phyloP scores from a whole-genome alignment of 2,888 invertebrate species.

The Sturmia bella region DNA sequence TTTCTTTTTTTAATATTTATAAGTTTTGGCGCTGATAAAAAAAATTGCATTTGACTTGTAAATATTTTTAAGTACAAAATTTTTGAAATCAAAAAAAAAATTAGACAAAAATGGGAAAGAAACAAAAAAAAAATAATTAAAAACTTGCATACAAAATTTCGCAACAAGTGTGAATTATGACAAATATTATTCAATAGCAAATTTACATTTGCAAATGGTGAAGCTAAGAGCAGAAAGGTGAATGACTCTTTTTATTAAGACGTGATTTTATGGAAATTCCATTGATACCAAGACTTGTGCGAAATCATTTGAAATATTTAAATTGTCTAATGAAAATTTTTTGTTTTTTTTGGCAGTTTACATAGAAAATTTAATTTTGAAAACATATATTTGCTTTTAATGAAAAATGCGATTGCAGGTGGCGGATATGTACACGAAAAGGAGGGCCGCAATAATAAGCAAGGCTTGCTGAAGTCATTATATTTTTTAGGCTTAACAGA shows the following conservation, averaged over 20 bases:
- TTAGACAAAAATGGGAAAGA: background rate
- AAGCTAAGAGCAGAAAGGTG: background rate
- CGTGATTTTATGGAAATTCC: no score
- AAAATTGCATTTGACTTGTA: constrained; percentile 19
- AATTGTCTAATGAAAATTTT: no score
- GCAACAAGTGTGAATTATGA: constrained; percentile 42
- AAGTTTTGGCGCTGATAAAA: constrained; percentile 10
- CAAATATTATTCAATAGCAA: constrained; percentile 25
- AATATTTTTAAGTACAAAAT: constrained; percentile 32
- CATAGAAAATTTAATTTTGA: no score
- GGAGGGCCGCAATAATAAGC: no score
- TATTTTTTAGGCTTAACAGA: no score
- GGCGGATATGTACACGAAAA: no score
- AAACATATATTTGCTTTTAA: no score
- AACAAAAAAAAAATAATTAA: background rate
- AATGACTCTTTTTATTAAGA: constrained; percentile 2
- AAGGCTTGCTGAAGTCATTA: no score
- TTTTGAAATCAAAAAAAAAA: constrained; percentile 39
- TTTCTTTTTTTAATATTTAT: background rate
- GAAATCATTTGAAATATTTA: no score
- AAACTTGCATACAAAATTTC: constrained; percentile 40
- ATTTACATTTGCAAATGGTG: background rate
- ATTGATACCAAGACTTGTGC: no score
- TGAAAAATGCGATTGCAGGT: no score
- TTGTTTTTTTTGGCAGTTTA: no score